Base-by-base conservation (phyloP, 1,140 invertebrate genomes). In the Chlorops oryzae region DNA sequence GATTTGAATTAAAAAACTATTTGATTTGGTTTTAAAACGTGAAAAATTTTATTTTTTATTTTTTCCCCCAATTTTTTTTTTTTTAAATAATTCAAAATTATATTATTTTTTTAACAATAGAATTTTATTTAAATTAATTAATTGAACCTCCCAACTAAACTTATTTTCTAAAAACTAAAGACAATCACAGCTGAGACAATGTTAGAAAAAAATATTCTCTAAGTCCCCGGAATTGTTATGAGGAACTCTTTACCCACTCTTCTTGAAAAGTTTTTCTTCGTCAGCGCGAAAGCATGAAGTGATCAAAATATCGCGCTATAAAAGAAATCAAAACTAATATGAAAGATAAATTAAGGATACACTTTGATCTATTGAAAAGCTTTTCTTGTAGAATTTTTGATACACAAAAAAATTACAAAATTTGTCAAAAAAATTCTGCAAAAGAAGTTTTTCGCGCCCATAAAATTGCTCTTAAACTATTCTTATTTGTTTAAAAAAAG, bases 51-150 rank as follows among this genome's bases (percentile, higher is more conserved):
- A 15, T 6, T 38, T 38, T 9, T 38, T 9, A 9, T 32, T 32
- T 32, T 32, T 32, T 32, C 7, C n/a, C n/a, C n/a, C 35, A 38
- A 38, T 38, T 38, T 38, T 9, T 38, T 32, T 32, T 38, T 6
- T 38, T 38, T 6, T 15, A 38, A 38, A 38, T 38, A 38, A 38
- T 38, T 9, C 15, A 38, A 38, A 38, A 38, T 38, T 62, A 64
- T 62, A 64, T 62, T 53, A 46, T 45, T 64, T 62, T 62, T 63
- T 64, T 54, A 41, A 58, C 65, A 65, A 62, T 62, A 62, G 39
- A 47, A 51, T 23, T 51, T 50, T 22, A 28, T 47, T 55, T 47
- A 50, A 42, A 17, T 50, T 43, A 38, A 40, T 53, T 63, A 54
- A 9, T 6, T 9, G n/a, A 15, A 15, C 18, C 18, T 38, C 15